These are phyloP conservation scores for Girardinus metallicus DNA, from an alignment of 2,797 vertebrate species.

Conservation along the genomic window DNA sequence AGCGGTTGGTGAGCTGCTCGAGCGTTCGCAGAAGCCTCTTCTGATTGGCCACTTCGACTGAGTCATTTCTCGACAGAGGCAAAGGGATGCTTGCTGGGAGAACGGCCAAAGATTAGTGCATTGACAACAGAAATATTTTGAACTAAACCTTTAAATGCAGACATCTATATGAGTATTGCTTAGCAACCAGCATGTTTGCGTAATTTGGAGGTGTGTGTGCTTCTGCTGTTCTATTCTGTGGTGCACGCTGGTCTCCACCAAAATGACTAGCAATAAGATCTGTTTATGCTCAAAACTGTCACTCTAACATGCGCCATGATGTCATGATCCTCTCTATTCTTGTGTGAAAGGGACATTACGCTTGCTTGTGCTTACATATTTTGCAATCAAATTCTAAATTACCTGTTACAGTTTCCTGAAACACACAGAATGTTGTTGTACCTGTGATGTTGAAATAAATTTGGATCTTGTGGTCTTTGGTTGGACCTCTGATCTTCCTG, in stretches of 20 bases:
- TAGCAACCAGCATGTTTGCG: background rate
- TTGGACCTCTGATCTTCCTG: slow-evolving; percentile 78
- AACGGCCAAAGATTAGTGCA: slow-evolving; percentile 70
- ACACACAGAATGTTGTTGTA: slow-evolving; percentile 60
- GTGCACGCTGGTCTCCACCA: background rate
- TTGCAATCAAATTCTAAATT: background rate
- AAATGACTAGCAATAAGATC: background rate
- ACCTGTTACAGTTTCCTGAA: background rate
- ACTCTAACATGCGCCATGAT: background rate
- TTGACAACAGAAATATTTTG: slow-evolving; percentile 1
- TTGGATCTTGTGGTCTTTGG: slow-evolving; percentile 95
- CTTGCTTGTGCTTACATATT: background rate
- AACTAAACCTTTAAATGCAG: background rate
- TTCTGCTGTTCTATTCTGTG: background rate
- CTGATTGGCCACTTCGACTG: slow-evolving; percentile 92
- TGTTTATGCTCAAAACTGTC: background rate
- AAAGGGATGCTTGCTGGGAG: slow-evolving; percentile 95
- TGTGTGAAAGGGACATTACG: background rate
- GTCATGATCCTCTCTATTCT: background rate
- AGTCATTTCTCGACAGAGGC: slow-evolving; percentile 93
- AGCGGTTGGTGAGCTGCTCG: slow-evolving; percentile 91
- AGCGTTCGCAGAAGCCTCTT: slow-evolving; percentile 90
- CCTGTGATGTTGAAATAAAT: slow-evolving; percentile 98
- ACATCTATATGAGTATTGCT: background rate
- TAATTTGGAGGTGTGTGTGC: background rate